Base-by-base conservation (phyloP, 2,113 vertebrate species). In the Rhadina sibilatrix region DNA sequence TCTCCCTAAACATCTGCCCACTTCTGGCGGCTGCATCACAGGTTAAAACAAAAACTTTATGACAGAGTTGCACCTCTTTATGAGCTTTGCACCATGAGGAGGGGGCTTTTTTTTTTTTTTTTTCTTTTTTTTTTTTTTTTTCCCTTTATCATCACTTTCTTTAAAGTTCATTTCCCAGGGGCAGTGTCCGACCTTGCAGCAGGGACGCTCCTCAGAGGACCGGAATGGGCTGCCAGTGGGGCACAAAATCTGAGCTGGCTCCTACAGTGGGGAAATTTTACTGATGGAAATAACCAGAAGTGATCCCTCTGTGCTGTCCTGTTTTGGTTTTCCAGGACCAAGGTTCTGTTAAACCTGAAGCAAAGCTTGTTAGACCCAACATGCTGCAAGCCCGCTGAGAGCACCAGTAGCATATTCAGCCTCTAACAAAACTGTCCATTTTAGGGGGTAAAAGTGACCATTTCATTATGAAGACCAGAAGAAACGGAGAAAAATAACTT, bases 71-170 rank as follows among this genome's bases (percentile, higher is more conserved):
- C 7, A 63, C 27, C 27, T 42, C 28, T 83, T 77, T 31, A 31
- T 1, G 8, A 54, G 38, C 15, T 54, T 75, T 38, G 31, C 63
- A 23, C 0, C 3, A 31, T 1, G 4, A 2, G 11, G 20, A 42
- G 10, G 8, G 20, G 3, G 6, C 0, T 2, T 30, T 15, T 8
- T 53, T 37, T 72, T 40, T 33, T 19, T 0, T 53, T 72, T 2
- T 28, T 19, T 8, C 40, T n/a, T 69, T 37, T 31, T 19, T 0
- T 53, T 72, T 2, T 30, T 20, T 8, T 53, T 37, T 72, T 40
- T 33, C 15, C 0, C 53, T 72, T 84, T 60, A 44, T 46, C 25
- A 44, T 28, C 33, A 46, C 33, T 33, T 76, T 65, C 46, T 76
- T 46, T 17, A 47, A 93, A 82, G 31, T 59, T 87, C 5, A 10